A percentile compares a stretch with the other conserved stretches of the same genome.
Evolutionary conservation across 37 sponge, comb jelly and placozoan genomes (phyloP).

Genomic region (Haliclona indistincta): DNA sequence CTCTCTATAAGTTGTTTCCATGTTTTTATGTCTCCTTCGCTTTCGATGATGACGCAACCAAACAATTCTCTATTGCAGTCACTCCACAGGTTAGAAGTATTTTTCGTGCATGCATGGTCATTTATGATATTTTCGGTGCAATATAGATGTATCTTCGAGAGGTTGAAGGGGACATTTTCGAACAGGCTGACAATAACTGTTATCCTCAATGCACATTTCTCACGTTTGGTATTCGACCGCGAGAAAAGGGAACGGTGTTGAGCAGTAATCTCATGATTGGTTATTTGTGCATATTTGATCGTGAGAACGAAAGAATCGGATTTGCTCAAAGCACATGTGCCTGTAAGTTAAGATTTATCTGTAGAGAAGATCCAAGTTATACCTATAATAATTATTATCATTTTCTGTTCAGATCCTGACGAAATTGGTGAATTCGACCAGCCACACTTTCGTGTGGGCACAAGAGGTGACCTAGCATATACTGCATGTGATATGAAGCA

Average conservation of each 20-base stretch:
- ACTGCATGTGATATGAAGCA: too few relatives aligned
- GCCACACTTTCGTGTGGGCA: too few relatives aligned
- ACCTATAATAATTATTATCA: too few relatives aligned
- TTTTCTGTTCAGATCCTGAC: too few relatives aligned
- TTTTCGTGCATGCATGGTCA: neutral
- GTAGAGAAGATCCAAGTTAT: too few relatives aligned
- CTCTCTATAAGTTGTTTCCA: conserved; percentile 29
- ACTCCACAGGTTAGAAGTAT: conserved; percentile 32
- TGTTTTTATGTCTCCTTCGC: conserved; percentile 18
- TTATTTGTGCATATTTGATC: conserved; percentile 44
- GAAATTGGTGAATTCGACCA: too few relatives aligned
- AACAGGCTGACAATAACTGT: conserved; percentile 5
- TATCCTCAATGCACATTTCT: conserved; percentile 10
- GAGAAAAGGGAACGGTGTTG: conserved; percentile 43
- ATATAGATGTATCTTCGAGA: conserved; percentile 34
- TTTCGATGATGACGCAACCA: neutral
- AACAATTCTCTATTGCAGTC: conserved; percentile 34
- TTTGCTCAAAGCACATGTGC: conserved; percentile 53
- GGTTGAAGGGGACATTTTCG: neutral
- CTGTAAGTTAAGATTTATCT: too few relatives aligned
- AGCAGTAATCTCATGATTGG: conserved; percentile 52
- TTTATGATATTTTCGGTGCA: neutral
- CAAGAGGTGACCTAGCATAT: too few relatives aligned
- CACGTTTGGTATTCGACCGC: conserved; percentile 23
- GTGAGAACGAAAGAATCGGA: conserved; percentile 32